Base-by-base conservation (phyloP, 37 sponge, comb jelly and placozoan genomes). In the Beroe forskalii region DNA sequence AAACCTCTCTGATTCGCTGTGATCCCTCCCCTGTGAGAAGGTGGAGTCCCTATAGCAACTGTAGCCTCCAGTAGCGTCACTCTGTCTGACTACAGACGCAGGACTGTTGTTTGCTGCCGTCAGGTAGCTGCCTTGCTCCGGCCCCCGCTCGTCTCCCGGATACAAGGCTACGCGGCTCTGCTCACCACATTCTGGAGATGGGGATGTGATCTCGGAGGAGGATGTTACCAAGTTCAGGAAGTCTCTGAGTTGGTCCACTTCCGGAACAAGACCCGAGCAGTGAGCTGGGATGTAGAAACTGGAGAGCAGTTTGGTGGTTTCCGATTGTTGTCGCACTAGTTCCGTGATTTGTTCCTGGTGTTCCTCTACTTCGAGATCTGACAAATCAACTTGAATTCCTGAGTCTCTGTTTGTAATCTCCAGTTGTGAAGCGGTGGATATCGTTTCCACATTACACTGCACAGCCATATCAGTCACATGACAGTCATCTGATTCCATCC, bases 41-140 rank as follows among this genome's bases (percentile, higher is more conserved):
- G 55, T 48, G 12, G 55, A 17, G 55, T 48, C 86, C 2, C 4
- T 44, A n/a, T n/a, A n/a, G n/a, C n/a, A n/a, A n/a, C n/a, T n/a
- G n/a, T n/a, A n/a, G n/a, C n/a, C n/a, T n/a, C 24, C 28, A 25
- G 44, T 30, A 80, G 25, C 35, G 20, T 20, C 55, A 41, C 55
- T 41, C 40, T 48, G 1, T 8, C 3, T 69, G 37, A 69, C 32
- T 20, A 32, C 17, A 1, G 72, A 69, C 14, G 27, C 86, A 20
- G 86, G 86, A 25, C 55, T 80, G 86, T 80, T 80, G 86, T 80
- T 17, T n/a, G 86, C 55, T 12, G 86, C 86, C 3, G 86, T 80
- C 44, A 80, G n/a, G 35, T 44, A 80, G 17, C 86, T 48, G 86
- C 35, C 32, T 14, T 69, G 33, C 39, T 69, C 72, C 1, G 72